phyloP scores from a whole-genome alignment of 2,797 vertebrate species.

The Anisognathus igniventris region DNA sequence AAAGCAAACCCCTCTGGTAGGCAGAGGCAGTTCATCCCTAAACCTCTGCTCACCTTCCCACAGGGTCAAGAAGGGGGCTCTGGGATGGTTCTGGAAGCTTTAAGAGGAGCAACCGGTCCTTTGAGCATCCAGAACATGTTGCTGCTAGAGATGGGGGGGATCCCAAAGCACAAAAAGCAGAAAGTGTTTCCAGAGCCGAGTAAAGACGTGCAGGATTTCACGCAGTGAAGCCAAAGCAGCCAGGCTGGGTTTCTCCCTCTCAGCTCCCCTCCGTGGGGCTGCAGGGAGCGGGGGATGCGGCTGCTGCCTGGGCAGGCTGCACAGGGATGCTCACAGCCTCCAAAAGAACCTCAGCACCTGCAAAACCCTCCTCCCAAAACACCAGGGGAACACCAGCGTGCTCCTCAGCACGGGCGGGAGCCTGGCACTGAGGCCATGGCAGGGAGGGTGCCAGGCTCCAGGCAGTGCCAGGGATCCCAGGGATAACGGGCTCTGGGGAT shows the following conservation, averaged over 20 bases:
- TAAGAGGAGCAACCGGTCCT: background rate
- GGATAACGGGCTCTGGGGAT: fast-evolving
- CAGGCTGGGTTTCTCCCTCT: background rate
- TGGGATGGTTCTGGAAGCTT: background rate
- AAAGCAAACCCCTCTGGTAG: background rate
- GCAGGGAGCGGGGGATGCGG: background rate
- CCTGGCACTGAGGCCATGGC: fast-evolving
- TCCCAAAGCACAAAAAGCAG: background rate
- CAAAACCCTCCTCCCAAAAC: background rate
- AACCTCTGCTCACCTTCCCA: background rate
- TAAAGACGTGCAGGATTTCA: background rate
- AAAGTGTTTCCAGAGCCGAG: background rate
- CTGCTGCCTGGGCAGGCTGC: background rate
- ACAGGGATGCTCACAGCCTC: background rate
- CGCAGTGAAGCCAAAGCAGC: fast-evolving
- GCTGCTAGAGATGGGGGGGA: background rate
- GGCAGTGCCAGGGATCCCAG: background rate
- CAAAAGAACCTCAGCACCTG: fast-evolving
- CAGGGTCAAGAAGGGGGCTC: background rate
- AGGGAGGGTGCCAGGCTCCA: background rate
- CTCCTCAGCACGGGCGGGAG: fast-evolving
- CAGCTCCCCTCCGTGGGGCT: fast-evolving
- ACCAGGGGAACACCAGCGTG: fast-evolving
- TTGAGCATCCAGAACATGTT: fast-evolving
- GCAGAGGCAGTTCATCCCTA: background rate